phyloP scores from a whole-genome alignment of 23 tunicate genomes.

The Phallusia fumigata region DNA sequence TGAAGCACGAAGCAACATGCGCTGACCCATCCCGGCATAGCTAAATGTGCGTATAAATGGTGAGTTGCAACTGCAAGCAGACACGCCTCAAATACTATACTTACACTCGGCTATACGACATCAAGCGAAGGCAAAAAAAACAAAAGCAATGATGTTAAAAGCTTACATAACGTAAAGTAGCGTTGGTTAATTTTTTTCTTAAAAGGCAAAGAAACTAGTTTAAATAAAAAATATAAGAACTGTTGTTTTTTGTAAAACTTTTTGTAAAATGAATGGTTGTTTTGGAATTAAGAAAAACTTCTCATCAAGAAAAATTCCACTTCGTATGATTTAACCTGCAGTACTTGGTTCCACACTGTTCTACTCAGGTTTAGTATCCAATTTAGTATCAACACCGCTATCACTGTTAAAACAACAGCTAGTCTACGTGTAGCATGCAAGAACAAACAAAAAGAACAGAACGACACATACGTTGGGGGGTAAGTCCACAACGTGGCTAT shows the following conservation, averaged over 20 bases:
- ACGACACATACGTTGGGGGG: constrained; percentile 61
- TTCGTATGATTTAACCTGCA: too few relatives aligned
- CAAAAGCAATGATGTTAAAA: not conserved
- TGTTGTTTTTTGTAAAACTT: too few relatives aligned
- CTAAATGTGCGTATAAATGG: not conserved
- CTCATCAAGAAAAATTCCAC: too few relatives aligned
- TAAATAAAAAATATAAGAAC: too few relatives aligned
- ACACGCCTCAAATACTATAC: not conserved
- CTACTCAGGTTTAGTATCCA: too few relatives aligned
- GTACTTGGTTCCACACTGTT: too few relatives aligned
- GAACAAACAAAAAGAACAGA: not conserved
- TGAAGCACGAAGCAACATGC: not conserved
- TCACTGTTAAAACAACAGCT: not conserved
- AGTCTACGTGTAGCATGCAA: not conserved
- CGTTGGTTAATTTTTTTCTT: too few relatives aligned
- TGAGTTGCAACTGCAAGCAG: not conserved
- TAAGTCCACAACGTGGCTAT: constrained; percentile 32
- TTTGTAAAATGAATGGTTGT: too few relatives aligned
- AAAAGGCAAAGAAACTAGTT: too few relatives aligned
- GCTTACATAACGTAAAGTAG: too few relatives aligned
- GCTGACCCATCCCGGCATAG: not conserved
- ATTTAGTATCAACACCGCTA: too few relatives aligned
- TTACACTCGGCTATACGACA: constrained; percentile 5
- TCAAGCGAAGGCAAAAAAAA: not conserved
- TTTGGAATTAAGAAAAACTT: too few relatives aligned